Evolutionary conservation across 2,888 invertebrate genomes (phyloP).

Genomic region (Mycalesis mineus): DNA sequence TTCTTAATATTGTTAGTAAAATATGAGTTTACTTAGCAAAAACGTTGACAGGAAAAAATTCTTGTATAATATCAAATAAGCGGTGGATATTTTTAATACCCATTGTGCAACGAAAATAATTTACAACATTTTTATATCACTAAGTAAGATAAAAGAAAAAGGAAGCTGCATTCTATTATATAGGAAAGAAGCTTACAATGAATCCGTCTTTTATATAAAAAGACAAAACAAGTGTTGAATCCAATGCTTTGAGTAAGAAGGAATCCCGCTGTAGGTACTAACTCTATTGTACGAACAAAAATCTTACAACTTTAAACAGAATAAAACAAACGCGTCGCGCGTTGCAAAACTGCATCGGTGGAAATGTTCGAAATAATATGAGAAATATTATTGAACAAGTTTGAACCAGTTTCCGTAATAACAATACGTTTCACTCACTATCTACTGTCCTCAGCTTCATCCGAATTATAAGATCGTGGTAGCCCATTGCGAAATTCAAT

Average conservation of each 20-base stretch:
- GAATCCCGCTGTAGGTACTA: constrained; percentile 10
- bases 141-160: constrained; percentile 14
- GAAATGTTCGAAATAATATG: background rate
- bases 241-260: constrained; percentile 22
- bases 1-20: too few species aligned
- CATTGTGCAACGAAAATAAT: too few species aligned
- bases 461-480: too few species aligned
- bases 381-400: background rate
- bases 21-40: too few species aligned
- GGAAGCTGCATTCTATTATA: constrained; percentile 18
- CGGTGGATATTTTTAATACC: background rate
- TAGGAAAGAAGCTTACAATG: constrained; percentile 21
- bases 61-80: too few species aligned
- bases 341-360: background rate
- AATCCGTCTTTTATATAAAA: constrained; percentile 20
- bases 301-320: constrained; percentile 12
- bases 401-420: background rate
- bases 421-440: too few species aligned
- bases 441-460: too few species aligned
- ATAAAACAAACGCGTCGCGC: background rate
- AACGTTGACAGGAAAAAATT: too few species aligned
- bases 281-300: constrained; percentile 21
- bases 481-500: too few species aligned
- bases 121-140: background rate
- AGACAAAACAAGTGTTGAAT: constrained; percentile 25